Conservation (phyloP, 2,888 invertebrate species). For the Hylaea fasciaria region DNA sequence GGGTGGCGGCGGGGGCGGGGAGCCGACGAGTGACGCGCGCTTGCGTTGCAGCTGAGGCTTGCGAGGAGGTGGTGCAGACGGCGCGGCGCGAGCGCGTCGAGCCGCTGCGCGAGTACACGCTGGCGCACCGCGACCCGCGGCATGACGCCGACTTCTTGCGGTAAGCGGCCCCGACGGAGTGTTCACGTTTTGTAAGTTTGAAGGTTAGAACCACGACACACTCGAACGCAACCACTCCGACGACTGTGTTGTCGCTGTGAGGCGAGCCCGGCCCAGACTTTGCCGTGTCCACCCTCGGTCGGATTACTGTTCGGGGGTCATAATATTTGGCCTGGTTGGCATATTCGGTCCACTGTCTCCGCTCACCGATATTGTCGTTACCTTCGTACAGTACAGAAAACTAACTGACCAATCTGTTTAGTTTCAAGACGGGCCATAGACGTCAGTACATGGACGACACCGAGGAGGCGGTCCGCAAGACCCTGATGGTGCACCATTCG, state of each 20-base stretch:
- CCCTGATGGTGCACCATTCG: constrained; percentile 58
- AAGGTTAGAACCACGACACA: too few species aligned
- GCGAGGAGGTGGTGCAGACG: constrained; percentile 53
- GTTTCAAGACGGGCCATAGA: constrained; percentile 56
- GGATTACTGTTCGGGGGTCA: too few species aligned
- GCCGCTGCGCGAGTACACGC: constrained; percentile 70
- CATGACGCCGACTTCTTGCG: constrained; percentile 51
- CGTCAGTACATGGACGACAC: constrained; percentile 61
- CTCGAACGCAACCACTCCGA: too few species aligned
- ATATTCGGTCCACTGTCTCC: too few species aligned
- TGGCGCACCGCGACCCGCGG: constrained; percentile 58
- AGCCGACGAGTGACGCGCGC: not conserved
- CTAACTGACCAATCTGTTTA: constrained; percentile 34
- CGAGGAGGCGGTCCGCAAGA: constrained; percentile 72
- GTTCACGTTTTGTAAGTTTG: too few species aligned
- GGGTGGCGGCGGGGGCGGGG: not conserved
- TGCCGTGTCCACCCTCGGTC: too few species aligned
- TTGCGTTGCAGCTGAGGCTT: constrained; percentile 54
- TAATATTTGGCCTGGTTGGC: too few species aligned
- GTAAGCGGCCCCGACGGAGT: constrained; percentile 52
- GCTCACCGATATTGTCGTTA: too few species aligned
- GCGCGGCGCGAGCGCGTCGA: constrained; percentile 59
- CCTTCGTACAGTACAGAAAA: too few species aligned
- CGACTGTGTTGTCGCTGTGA: too few species aligned
- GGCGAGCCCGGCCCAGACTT: too few species aligned